Evolutionary conservation across 2,113 vertebrate species (phyloP), one percentile per base, ranked within the genome.

Genomic region (Guaruba guarouba): DNA sequence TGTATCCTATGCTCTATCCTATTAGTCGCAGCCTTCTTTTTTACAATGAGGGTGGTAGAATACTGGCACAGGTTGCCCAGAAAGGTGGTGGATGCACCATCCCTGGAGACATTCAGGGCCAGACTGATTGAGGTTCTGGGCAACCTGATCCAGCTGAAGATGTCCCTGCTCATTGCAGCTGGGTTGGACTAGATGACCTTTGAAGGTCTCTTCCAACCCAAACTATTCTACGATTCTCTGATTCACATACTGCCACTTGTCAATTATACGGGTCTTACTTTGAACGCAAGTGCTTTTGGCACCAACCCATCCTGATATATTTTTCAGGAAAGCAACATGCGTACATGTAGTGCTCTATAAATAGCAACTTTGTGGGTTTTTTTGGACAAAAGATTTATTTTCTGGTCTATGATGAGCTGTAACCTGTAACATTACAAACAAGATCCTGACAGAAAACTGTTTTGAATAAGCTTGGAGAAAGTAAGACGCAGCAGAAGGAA

Each of bases 331-430:
- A 82, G 68, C 49, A 83, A 51, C 43, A 41, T 8, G 12, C 63
- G 69, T 54, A 95, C 74, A 73, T 84, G 73, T 14, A 73, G 27
- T 0, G 4, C 28, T 76, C 82, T 54, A 86, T 62, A 93, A 90
- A 92, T 55, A 95, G 62, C 39, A 92, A 48, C 33, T 44, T 19
- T 18, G 5, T n/a, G 25, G 18, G 28, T 6, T 88, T 46, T 86
- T 95, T 88, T n/a, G 64, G 80, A 86, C 31, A 91, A 37, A 33
- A 54, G 7, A 75, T 86, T 70, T 89, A 28, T 87, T 95, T 92
- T 81, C 71, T 83, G 88, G 82, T 59, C 55, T 68, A 88, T 44
- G 54, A 69, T 70, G n/a, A 82, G 35, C 55, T 93, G 81, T 69
- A 90, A 86, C 27, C 61, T 75, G 39, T 24, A 70, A 80, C 2